A percentile compares a stretch with the other conserved stretches of the same genome.
Evolutionary conservation across 23 tunicate species (phyloP).

Genomic region (Ascidia mentula): DNA sequence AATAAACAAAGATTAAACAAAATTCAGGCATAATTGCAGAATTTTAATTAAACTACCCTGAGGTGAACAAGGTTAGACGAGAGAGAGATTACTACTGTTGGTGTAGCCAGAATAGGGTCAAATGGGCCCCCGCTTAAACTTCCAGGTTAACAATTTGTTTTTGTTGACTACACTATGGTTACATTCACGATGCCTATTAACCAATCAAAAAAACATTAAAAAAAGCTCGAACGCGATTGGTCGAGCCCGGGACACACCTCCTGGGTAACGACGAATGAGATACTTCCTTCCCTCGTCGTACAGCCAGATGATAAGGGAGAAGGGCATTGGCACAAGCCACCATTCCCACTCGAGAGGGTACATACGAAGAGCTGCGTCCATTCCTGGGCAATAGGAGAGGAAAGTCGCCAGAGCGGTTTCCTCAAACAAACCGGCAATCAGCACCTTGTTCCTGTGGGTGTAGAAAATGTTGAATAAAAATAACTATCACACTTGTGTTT

Average conservation of each 20-base stretch:
- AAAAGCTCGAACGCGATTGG: not conserved
- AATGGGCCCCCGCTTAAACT: too few relatives aligned
- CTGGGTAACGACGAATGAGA: constrained; percentile 82
- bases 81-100: too few relatives aligned
- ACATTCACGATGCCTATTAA: too few relatives aligned
- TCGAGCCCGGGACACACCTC: constrained; percentile 52
- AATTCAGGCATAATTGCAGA: too few relatives aligned
- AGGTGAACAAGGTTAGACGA: not conserved
- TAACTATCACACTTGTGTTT: too few relatives aligned
- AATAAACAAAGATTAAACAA: too few relatives aligned
- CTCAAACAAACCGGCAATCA: constrained; percentile 94
- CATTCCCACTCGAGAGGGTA: constrained; percentile 98
- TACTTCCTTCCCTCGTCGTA: constrained; percentile 73
- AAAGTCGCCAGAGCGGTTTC: constrained; percentile 97
- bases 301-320: constrained; percentile 50
- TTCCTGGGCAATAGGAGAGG: constrained; percentile 99
- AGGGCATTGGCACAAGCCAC: constrained; percentile 95
- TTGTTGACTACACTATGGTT: too few relatives aligned
- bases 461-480: too few relatives aligned
- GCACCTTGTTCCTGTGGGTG: constrained; percentile 82
- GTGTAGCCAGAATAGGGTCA: too few relatives aligned
- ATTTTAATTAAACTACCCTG: too few relatives aligned
- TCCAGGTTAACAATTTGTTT: too few relatives aligned
- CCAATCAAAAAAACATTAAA: too few relatives aligned
- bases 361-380: constrained; percentile 98